Evolutionary conservation across 2,113 vertebrate species (phyloP).

Genomic region (Stigmatopora argus): DNA sequence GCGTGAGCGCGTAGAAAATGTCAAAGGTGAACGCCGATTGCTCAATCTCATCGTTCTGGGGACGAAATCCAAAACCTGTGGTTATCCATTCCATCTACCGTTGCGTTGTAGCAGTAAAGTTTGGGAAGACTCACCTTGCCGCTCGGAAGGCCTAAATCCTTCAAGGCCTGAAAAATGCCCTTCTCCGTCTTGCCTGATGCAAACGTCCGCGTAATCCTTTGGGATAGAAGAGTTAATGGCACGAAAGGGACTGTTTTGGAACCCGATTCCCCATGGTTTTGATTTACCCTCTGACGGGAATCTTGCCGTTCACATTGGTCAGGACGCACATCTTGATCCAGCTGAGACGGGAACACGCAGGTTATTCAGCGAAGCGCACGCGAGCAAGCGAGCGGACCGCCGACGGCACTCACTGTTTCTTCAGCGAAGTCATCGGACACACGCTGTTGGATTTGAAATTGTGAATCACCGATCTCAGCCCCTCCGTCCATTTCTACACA

Average conservation of each 20-base stretch:
- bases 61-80: background rate
- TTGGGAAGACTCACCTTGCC: conserved; percentile 81
- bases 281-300: conserved; percentile 92
- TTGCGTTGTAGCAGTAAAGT: background rate
- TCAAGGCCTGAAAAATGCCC: conserved; percentile 97
- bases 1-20: conserved; percentile 96
- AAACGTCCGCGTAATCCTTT: conserved; percentile 95
- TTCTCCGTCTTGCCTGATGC: conserved; percentile 99
- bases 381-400: background rate
- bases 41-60: conserved; percentile 98
- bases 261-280: too few relatives aligned
- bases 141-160: conserved; percentile 94
- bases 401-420: conserved; percentile 87
- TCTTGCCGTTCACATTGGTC: conserved; percentile 92
- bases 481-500: conserved; percentile 93
- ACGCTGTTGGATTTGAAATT: conserved; percentile 98
- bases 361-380: background rate
- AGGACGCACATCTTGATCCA: conserved; percentile 98
- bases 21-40: conserved; percentile 89
- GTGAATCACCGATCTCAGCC: conserved; percentile 89
- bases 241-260: background rate
- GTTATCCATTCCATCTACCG: background rate
- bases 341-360: conserved; percentile 59
- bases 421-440: conserved; percentile 97
- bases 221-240: background rate